Conservation (phyloP, 64 coral and sea anemone species). For the Pocillopora damicornis region DNA sequence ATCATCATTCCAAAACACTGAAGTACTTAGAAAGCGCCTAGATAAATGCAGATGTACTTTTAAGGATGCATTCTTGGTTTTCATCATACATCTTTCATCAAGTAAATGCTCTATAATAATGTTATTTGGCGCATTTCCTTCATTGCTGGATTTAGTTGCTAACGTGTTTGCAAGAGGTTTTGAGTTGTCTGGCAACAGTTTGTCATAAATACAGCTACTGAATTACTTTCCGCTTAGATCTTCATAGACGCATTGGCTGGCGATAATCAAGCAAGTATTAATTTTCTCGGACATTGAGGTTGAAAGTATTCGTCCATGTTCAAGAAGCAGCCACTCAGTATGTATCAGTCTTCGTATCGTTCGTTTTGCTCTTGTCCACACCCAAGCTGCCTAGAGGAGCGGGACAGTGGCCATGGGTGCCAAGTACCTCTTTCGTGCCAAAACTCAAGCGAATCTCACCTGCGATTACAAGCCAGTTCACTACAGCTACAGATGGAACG, state of each 20-base stretch:
- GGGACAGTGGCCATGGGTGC: background rate
- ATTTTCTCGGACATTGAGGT: background rate
- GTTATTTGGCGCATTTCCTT: slow-evolving; percentile 6
- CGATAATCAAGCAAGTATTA: background rate
- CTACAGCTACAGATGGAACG: background rate
- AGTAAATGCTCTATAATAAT: slow-evolving; percentile 14
- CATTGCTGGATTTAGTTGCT: slow-evolving; percentile 7
- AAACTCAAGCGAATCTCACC: slow-evolving; percentile 16
- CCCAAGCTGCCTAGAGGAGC: background rate
- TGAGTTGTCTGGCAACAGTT: slow-evolving; percentile 29
- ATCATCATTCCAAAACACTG: background rate
- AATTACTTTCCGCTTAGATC: slow-evolving; percentile 26
- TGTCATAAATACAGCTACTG: slow-evolving; percentile 28
- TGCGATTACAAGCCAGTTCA: slow-evolving; percentile 32
- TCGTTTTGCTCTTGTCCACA: slow-evolving; percentile 21
- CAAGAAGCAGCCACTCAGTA: background rate
- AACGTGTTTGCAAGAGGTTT: slow-evolving; percentile 42
- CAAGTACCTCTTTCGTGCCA: slow-evolving; percentile 4
- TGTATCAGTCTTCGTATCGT: slow-evolving; percentile 22
- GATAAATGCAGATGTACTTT: background rate
- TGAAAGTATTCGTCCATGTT: background rate
- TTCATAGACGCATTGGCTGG: background rate
- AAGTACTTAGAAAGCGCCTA: background rate
- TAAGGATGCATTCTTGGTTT: slow-evolving; percentile 8
- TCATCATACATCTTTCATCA: slow-evolving; percentile 7